These are phyloP conservation scores for Gavia stellata DNA, from an alignment of 2,113 vertebrate species.

Conservation along the genomic window DNA sequence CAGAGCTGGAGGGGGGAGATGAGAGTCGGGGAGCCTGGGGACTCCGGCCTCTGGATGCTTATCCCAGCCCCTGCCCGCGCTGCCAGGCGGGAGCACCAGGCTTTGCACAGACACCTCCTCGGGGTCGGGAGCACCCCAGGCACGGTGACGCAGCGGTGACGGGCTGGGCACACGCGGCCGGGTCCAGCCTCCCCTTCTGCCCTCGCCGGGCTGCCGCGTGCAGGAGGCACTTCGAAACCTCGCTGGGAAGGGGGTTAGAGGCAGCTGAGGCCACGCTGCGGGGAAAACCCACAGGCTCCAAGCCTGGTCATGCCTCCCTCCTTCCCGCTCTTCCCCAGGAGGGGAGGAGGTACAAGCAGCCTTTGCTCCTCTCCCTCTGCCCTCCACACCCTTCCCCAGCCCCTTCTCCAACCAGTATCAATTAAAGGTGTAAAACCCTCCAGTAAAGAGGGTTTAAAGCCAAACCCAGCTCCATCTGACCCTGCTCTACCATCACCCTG, in stretches of 20 bases:
- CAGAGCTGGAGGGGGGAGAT: not conserved
- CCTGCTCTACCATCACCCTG: not conserved
- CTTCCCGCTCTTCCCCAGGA: not conserved
- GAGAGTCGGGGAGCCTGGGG: accelerated
- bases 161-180: not conserved
- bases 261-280: accelerated
- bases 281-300: accelerated
- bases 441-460: not conserved
- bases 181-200: not conserved
- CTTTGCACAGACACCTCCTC: accelerated
- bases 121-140: not conserved
- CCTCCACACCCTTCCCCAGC: not conserved
- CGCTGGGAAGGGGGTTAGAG: not conserved
- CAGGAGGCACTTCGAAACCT: not conserved
- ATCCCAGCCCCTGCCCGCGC: not conserved
- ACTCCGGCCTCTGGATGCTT: accelerated
- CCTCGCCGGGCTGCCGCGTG: not conserved
- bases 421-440: not conserved
- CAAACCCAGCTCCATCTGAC: not conserved
- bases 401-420: not conserved
- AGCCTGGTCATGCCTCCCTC: not conserved
- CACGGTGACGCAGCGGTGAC: accelerated
- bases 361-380: not conserved
- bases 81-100: not conserved
- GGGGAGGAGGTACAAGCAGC: not conserved